phyloP scores from a whole-genome alignment of 2,888 invertebrate species.

The Sinohyriopsis cumingii region DNA sequence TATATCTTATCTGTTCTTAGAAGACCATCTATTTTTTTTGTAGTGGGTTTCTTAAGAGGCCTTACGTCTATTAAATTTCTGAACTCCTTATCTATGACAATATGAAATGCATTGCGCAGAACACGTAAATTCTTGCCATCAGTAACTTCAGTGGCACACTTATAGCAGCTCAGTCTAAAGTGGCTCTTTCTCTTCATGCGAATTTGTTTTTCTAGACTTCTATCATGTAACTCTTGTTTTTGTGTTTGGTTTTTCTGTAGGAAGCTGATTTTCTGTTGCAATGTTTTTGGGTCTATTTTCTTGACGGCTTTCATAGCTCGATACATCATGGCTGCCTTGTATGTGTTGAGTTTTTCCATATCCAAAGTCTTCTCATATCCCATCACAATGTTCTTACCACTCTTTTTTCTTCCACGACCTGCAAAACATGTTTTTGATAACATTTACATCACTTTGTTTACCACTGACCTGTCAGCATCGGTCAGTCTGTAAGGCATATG shows the following conservation, averaged over 20 bases:
- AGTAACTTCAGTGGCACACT: constrained; percentile 19
- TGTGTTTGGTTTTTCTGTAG: not conserved
- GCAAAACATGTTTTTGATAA: constrained; percentile 1
- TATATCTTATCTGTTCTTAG: constrained; percentile 25
- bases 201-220: constrained; percentile 9
- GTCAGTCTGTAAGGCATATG: too few species aligned
- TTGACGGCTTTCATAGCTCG: constrained; percentile 9
- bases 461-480: too few species aligned
- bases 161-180: constrained; percentile 19
- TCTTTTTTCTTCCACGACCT: constrained; percentile 36
- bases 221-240: constrained; percentile 8
- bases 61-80: constrained; percentile 13
- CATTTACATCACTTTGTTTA: too few species aligned
- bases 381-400: constrained; percentile 18
- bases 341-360: constrained; percentile 22
- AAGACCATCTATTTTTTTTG: constrained; percentile 24
- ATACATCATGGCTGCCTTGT: constrained; percentile 32
- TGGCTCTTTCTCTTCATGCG: constrained; percentile 12
- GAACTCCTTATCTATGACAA: constrained; percentile 26
- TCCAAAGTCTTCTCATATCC: constrained; percentile 19
- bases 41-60: constrained; percentile 17
- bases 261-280: too few species aligned
- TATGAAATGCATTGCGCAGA: constrained; percentile 9
- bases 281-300: too few species aligned
- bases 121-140: constrained; percentile 17